Evolutionary conservation across 1,140 invertebrate species (phyloP).

Genomic region (Bombus polaris): DNA sequence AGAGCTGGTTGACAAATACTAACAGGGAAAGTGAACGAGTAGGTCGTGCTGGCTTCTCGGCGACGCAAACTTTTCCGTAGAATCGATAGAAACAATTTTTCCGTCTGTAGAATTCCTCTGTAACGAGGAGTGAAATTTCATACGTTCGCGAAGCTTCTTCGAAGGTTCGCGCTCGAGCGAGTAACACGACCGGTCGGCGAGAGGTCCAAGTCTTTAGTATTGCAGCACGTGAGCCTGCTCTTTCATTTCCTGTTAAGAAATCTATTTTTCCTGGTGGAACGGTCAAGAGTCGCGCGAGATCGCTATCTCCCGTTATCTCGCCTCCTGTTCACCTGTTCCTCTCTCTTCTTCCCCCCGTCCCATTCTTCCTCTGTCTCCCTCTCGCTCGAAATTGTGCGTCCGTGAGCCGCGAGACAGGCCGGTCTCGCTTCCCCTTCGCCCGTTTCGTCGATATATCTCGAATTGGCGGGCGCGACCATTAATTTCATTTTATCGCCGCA

Average conservation of each 20-base stretch:
- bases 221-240: neutral
- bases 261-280: constrained; percentile 50
- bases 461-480: constrained; percentile 80
- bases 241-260: constrained; percentile 39
- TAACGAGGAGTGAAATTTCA: constrained; percentile 44
- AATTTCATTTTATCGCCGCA: constrained; percentile 82
- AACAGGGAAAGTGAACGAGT: neutral
- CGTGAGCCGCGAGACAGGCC: neutral
- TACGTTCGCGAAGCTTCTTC: constrained; percentile 10
- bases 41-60: too few relatives aligned
- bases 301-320: constrained; percentile 54
- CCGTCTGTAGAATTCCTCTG: neutral
- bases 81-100: constrained; percentile 17
- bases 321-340: constrained; percentile 50
- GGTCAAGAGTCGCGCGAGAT: constrained; percentile 41
- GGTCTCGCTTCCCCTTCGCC: neutral
- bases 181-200: constrained; percentile 11
- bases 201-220: constrained; percentile 17
- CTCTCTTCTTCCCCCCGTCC: neutral
- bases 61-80: neutral
- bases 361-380: neutral
- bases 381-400: neutral
- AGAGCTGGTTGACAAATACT: neutral
- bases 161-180: neutral
- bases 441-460: constrained; percentile 77